Base-by-base conservation (phyloP, 1,140 invertebrate species). In the Anoplolepis gracilipes region DNA sequence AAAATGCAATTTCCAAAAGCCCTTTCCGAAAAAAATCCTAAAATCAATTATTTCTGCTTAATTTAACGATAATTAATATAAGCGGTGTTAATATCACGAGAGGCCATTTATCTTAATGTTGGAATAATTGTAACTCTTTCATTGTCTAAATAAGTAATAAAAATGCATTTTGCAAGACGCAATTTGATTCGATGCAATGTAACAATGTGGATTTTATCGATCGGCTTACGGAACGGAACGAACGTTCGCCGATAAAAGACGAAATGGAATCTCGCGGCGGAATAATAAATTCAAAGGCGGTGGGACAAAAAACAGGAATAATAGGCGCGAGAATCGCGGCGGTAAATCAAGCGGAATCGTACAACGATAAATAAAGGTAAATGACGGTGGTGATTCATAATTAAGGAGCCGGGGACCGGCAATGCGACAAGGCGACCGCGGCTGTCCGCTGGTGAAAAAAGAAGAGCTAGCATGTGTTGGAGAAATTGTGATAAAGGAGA, bases 371-470 rank as follows among this genome's bases (percentile, higher is more conserved):
- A 90, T 90, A 90, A 90, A 87, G 85, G 72, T 89, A 90, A 90
- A 90, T 90, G 87, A 90, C 89, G 59, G 42, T 42, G 46, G 88
- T 84, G 89, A 90, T 90, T 90, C 89, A 90, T 90, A 90, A 90
- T 90, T 90, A 90, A 90, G 55, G 88, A 85, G 88, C 59, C 53
- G 64, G 19, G 30, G 57, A 82, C 42, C 69, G 67, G 30, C 75
- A 49, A 55, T 39, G 28, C 46, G 46, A n/a, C 62, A 22, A 72
- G 77, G 49, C n/a, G 61, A 70, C 78, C 78, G 39, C 53, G 78
- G 61, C 78, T 82, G 78, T 82, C 78, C 78, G 67, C 8, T 59
- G 22, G 67, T 72, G 77, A 81, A 82, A 73, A 82, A 62, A 72
- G 65, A 72, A 73, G 36, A 81, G 65, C 65, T 81, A 81, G 78